These are phyloP conservation scores for Pseudoatta argentina DNA, from an alignment of 1,140 invertebrate species.

Conservation along the genomic window DNA sequence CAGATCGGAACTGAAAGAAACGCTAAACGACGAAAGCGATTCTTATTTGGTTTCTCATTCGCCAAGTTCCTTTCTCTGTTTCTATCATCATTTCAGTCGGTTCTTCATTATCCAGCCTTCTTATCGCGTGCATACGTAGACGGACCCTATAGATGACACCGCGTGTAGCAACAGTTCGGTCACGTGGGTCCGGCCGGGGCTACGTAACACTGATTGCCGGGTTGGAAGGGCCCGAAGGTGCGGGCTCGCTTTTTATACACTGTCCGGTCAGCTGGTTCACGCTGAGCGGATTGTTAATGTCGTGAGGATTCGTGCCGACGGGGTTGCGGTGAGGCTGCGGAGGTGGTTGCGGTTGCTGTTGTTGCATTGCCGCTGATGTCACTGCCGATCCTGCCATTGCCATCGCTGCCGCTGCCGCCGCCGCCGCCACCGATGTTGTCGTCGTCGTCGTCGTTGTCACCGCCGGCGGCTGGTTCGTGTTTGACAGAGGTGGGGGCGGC, in stretches of 20 bases:
- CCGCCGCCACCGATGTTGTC: conserved; percentile 33
- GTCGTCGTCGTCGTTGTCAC: conserved; percentile 19
- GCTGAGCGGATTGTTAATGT: conserved; percentile 96
- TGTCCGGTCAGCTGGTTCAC: conserved; percentile 94
- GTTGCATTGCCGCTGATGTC: conserved; percentile 46
- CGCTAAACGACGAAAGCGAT: conserved; percentile 4
- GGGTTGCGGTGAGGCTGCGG: conserved; percentile 90
- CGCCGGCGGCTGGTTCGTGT: conserved; percentile 75
- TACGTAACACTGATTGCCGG: conserved; percentile 89
- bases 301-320: conserved; percentile 95
- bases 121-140: conserved; percentile 77
- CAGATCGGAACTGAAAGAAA: neutral
- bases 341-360: conserved; percentile 69
- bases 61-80: neutral
- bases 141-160: conserved; percentile 84
- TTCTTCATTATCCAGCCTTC: conserved; percentile 46
- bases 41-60: neutral
- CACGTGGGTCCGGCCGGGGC: conserved; percentile 86
- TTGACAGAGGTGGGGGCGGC: conserved; percentile 82
- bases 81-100: neutral
- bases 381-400: conserved; percentile 38
- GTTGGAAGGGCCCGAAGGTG: conserved; percentile 86
- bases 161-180: conserved; percentile 83
- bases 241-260: conserved; percentile 88
- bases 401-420: conserved; percentile 37